phyloP scores from a whole-genome alignment of 2,888 invertebrate species.

The Tachina grossa region DNA sequence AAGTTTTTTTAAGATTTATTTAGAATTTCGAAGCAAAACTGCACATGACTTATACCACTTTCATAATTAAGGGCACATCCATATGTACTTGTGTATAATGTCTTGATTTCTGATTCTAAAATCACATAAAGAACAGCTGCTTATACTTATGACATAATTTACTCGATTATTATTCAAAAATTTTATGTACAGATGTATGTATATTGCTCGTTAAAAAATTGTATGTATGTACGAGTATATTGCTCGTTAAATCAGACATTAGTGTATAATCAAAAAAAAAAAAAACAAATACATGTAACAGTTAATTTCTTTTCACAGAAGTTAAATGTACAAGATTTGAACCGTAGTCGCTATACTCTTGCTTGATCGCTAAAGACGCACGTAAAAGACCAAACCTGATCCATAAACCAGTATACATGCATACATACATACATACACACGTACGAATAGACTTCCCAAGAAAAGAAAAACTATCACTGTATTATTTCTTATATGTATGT shows the following conservation, averaged over 20 bases:
- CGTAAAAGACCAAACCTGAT: constrained; percentile 63
- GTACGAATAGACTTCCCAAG: constrained; percentile 41
- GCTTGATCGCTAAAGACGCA: constrained; percentile 35
- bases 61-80: too few species aligned
- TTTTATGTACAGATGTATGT: too few species aligned
- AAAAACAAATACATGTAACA: constrained; percentile 49
- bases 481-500: neutral
- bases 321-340: constrained; percentile 52
- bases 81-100: too few species aligned
- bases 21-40: too few species aligned
- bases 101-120: too few species aligned
- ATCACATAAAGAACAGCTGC: too few species aligned
- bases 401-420: constrained; percentile 59
- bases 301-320: constrained; percentile 56
- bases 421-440: neutral
- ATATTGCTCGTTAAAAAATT: too few species aligned
- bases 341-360: constrained; percentile 31
- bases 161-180: too few species aligned
- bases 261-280: constrained; percentile 42
- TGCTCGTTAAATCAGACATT: constrained; percentile 6
- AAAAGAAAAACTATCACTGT: constrained; percentile 40
- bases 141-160: too few species aligned
- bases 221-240: neutral
- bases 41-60: too few species aligned
- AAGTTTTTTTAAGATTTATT: too few species aligned